A percentile compares a stretch with the other conserved stretches of the same genome.
These are phyloP conservation scores for Caenorhabditis inopinata DNA, from an alignment of 1,140 invertebrate genomes.

Conservation along the genomic window DNA sequence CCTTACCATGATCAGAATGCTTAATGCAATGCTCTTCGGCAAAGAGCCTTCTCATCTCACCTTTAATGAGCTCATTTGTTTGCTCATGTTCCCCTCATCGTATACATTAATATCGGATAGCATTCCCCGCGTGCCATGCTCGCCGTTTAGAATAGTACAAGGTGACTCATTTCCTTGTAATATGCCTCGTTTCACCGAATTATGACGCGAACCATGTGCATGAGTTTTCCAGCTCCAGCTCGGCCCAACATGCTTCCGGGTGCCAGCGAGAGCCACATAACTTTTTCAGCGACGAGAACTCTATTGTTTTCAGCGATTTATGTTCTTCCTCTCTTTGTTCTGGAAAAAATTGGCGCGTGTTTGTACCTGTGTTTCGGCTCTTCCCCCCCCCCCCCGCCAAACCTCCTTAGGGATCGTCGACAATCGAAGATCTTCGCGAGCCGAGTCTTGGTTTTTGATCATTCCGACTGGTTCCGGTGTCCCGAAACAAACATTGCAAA, in stretches of 20 bases:
- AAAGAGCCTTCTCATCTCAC: background rate
- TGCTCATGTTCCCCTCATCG: conserved; percentile 20
- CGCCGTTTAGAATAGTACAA: too few species aligned
- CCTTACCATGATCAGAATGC: background rate
- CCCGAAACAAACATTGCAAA: too few species aligned
- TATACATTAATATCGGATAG: conserved; percentile 20
- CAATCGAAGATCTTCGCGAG: background rate
- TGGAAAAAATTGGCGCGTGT: conserved; percentile 4
- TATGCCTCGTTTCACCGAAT: too few species aligned
- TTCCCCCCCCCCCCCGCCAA: background rate
- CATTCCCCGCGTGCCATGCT: background rate
- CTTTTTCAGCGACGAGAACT: background rate
- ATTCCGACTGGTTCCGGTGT: background rate
- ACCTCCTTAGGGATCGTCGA: background rate
- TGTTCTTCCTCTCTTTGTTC: conserved; percentile 12
- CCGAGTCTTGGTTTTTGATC: conserved; percentile 6
- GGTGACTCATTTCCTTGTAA: background rate
- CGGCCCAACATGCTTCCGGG: background rate
- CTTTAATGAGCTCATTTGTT: conserved; percentile 19
- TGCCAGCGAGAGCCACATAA: background rate
- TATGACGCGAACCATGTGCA: too few species aligned
- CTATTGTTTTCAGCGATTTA: background rate
- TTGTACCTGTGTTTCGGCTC: background rate
- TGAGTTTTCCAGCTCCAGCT: background rate
- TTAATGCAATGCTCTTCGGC: background rate